Base-by-base conservation (phyloP, 2,797 vertebrate genomes). In the Hyperoplus lanceolatus region DNA sequence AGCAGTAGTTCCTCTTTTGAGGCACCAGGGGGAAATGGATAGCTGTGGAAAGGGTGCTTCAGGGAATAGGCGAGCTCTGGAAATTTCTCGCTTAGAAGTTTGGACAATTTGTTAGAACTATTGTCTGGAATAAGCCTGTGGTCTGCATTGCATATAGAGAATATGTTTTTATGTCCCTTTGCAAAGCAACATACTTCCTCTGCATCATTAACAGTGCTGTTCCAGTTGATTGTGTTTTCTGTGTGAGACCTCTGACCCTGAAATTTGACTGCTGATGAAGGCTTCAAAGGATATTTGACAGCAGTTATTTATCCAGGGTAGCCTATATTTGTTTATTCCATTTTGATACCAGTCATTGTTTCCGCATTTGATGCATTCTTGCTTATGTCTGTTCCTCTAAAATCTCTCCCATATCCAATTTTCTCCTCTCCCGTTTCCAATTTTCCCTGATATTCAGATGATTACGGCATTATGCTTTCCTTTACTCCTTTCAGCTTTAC, bases 21-120 rank as follows among this genome's bases (percentile, higher is more conserved):
- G 83, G 91, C 95, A 96, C 92, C 94, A 96, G 95, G 95, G 95
- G 95, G 95, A 95, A 96, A 95, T 94, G 92, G 86, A 95, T 93
- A 93, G 93, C 95, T 95, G 93, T 93, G 87, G 71, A 93, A 90
- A 89, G 86, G 87, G 92, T 86, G 92, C 90, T 94, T 93, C 49
- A 10, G 92, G 92, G 91, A 95, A 89, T 79, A 85, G 65, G 73
- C 11, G 0, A 79, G 78, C 82, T 86, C 72, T 53, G 76, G 79
- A 85, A 83, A 81, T 75, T 77, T 83, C 60, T 67, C 38, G 10
- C 69, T 79, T 62, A 14, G 59, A 89, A 91, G 76, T 90, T 89
- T 12, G 12, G 43, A 53, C 36, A 62, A 50, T 86, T 87, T 79
- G 65, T 75, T 79, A 45, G 70, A 84, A 71, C 65, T 73, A 21